phyloP scores from a whole-genome alignment of 2,888 invertebrate genomes.

The Gasteruption jaculator region DNA sequence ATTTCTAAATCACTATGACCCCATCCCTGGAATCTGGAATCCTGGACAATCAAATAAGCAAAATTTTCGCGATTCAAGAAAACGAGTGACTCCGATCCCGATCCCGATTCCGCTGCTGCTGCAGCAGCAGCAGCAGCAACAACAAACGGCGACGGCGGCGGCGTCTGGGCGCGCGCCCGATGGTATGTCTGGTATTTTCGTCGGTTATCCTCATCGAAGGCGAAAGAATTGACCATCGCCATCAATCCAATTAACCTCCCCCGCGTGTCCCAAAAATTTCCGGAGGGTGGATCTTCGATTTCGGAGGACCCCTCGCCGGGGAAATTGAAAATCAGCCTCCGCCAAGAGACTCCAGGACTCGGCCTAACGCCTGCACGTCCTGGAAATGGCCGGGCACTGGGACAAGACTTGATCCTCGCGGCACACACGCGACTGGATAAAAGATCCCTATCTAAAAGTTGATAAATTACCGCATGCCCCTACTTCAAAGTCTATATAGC shows the following conservation, averaged over 20 bases:
- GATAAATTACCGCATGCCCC: conserved; percentile 51
- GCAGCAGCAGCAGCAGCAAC: no score
- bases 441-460: conserved; percentile 48
- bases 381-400: no score
- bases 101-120: no score
- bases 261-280: not conserved
- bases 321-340: no score
- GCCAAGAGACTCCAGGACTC: no score
- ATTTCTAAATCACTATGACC: no score
- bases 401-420: conserved; percentile 43
- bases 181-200: conserved; percentile 49
- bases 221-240: conserved; percentile 37
- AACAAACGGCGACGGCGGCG: conserved; percentile 35
- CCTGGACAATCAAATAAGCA: no score
- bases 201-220: conserved; percentile 24
- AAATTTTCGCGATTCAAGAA: no score
- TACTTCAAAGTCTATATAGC: no score
- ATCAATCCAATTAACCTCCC: conserved; percentile 1
- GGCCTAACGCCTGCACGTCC: no score
- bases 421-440: conserved; percentile 46
- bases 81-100: no score
- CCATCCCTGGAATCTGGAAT: no score
- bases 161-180: conserved; percentile 50
- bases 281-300: not conserved
- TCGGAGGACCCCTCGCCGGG: not conserved